Base-by-base conservation (phyloP, 2,113 vertebrate genomes). In the Thymallus thymallus region DNA sequence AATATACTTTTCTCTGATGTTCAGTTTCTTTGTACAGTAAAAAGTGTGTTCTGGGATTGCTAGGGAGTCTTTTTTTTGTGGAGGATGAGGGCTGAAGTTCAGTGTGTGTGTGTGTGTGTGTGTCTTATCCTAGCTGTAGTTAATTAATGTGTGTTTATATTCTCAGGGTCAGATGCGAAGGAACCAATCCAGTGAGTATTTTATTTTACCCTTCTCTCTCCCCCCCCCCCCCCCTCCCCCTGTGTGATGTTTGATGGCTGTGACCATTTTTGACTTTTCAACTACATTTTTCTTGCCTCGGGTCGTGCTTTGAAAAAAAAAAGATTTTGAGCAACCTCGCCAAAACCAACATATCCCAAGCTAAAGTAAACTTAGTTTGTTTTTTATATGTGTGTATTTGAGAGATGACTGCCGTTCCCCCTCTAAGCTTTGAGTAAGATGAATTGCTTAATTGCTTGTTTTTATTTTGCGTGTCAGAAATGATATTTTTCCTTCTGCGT, bases 131-230 rank as follows among this genome's bases (percentile, higher is more conserved):
- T 75, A 77, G 66, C 63, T 67, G 65, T 76, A 63, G 82, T 80
- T 84, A 87, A 87, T 85, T 88, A 86, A 89, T 90, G 69, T 82
- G 71, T 90, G 76, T 82, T 90, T 91, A 85, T 74, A 68, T 86
- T 93, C 94, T 83, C 88, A 99, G 97, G 95, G 94, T 82, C 96
- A 96, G 86, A 95, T 96, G 90, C 95, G 94, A 88, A 93, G 92
- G 87, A 98, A 97, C 92, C 94, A 93, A 71, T 96, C 97, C 87
- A 97, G 98, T 99, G 94, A 98, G 98, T 96, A 82, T 92, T 90
- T 83, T 70, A 14, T 67, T 73, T 78, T 2, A 51, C 48, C 14
- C 14, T 16, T 32, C 71, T 79, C 55, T 45, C n/a, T 69, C 71
- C 69, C 23, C 48, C 71, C 79, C 71, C 76, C 75, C 74, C 71